Base-by-base conservation (phyloP, 2,888 invertebrate species). In the Blomia tropicalis region DNA sequence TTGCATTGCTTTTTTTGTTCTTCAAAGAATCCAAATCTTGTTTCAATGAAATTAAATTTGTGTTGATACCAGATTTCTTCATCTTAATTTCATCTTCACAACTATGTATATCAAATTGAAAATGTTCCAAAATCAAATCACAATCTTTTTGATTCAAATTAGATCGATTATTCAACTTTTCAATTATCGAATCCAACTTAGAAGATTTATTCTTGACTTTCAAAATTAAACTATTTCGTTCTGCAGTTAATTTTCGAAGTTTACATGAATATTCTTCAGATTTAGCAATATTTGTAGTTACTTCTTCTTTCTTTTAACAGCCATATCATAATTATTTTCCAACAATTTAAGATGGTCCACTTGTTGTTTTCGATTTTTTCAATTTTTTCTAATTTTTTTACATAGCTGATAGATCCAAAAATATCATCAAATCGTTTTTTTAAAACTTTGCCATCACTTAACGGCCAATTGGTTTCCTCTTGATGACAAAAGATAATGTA, bases 401-500 rank as follows among this genome's bases (percentile, higher is more conserved):
- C 90, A 72, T 91, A 95, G 71, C 84, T 84, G 0, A 85, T 84
- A 0, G 92, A 87, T 70, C 93, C 92, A 77, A 99, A 99, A 69
- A 99, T 96, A 66, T 88, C 89, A 80, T 99, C 98, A 78, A 99
- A 96, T 69, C 85, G 85, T 67, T 87, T 84, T 72, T 98, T 99
- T 0, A 99, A 79, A 70, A 85, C 85, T 73, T 89, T 88, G 0
- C 86, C 85, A 73, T 93, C 91, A 72, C 91, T 88, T 61, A 98
- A 76, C 0, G 98, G 96, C 82, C 98, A 98, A 71, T 83, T 83
- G 0, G 92, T 85, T 68, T 98, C 92, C 74, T 98, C 98, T 80
- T 98, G 98, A 73, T 98, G 98, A 71, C 98, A 99, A 75, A 99
- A 95, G 69, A 99, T 84, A 0, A 99, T 98, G 73, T 90, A 87